Base-by-base conservation (phyloP, 1,140 invertebrate species). In the Carcinoscorpius rotundicauda region DNA sequence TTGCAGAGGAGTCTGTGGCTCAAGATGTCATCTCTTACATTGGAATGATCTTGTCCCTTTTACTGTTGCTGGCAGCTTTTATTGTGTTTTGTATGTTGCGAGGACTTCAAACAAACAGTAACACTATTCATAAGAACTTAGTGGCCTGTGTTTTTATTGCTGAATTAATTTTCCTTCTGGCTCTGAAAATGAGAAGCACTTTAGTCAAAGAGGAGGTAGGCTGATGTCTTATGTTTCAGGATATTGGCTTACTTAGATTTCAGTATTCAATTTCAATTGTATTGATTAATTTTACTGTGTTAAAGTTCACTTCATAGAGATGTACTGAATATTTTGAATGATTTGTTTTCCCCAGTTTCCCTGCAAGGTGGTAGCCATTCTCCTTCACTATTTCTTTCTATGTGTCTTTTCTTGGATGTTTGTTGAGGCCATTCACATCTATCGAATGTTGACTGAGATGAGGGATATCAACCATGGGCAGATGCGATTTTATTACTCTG, bases 381-480 rank as follows among this genome's bases (percentile, higher is more conserved):
- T 85, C 29, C 80, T 97, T 58, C 94, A 98, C 75, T 97, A 96
- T 79, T 85, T 91, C 72, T 96, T 91, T 88, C 77, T 96, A 71
- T 85, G 85, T 11, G 85, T 88, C 0, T 93, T 96, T 69, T 85
- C 85, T 3, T 98, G 95, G 95, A 85, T 91, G 62, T 83, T 95
- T 68, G 87, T 94, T 9, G 91, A 95, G 75, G 87, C 91, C 6
- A 81, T 96, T 65, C 95, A 98, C 78, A 79, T 97, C 9, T 92
- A 97, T 74, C 82, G 94, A 58, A 94, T 97, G 87, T 79, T 98
- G 56, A 94, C 92, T 2, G 94, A 97, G 79, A 87, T 98, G 81
- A 82, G 93, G 6, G 93, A 97, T 75, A 92, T 98, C 10, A 97
- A 98, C 79, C 90, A 95, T 74, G 94, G 93, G 0, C 87, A 87